Conservation (phyloP, 2,888 invertebrate species). For the Lordiphosa fenestrarum region DNA sequence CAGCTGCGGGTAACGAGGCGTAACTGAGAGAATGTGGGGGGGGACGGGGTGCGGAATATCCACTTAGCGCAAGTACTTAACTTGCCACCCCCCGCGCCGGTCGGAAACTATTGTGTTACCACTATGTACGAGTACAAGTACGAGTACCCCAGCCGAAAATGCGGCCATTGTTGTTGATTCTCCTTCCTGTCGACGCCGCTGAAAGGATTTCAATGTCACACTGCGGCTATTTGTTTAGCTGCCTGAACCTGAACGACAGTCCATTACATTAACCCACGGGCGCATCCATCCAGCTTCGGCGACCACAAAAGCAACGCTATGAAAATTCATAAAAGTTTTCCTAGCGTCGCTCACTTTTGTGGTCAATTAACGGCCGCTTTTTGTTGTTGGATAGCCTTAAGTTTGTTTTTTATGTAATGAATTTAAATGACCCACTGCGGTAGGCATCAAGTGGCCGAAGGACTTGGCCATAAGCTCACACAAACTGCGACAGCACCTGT, state of each 20-base stretch:
- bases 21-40: slow-evolving; percentile 8
- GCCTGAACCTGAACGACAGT: slow-evolving; percentile 10
- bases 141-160: slow-evolving; percentile 15
- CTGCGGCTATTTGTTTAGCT: slow-evolving; percentile 31
- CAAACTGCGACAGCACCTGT: slow-evolving; percentile 61
- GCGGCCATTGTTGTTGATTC: slow-evolving; percentile 31
- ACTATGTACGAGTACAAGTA: slow-evolving; percentile 5
- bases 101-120: slow-evolving; percentile 44
- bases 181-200: slow-evolving; percentile 37
- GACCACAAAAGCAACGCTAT: slow-evolving; percentile 58
- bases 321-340: slow-evolving; percentile 59
- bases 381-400: slow-evolving; percentile 36
- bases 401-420: slow-evolving; percentile 60
- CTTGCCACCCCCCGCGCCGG: slow-evolving; percentile 7
- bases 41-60: not conserved
- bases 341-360: slow-evolving; percentile 55
- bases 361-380: slow-evolving; percentile 63
- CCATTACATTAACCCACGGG: slow-evolving; percentile 54
- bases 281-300: slow-evolving; percentile 49
- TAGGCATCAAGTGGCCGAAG: slow-evolving; percentile 37
- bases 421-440: slow-evolving; percentile 64
- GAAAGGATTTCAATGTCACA: slow-evolving; percentile 71
- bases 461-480: slow-evolving; percentile 27
- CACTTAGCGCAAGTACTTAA: slow-evolving; percentile 48
- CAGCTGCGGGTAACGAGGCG: slow-evolving; percentile 48